A percentile compares a stretch with the other conserved stretches of the same genome.
These are phyloP conservation scores for Eclectus roratus DNA, from an alignment of 2,113 vertebrate genomes.

Conservation along the genomic window DNA sequence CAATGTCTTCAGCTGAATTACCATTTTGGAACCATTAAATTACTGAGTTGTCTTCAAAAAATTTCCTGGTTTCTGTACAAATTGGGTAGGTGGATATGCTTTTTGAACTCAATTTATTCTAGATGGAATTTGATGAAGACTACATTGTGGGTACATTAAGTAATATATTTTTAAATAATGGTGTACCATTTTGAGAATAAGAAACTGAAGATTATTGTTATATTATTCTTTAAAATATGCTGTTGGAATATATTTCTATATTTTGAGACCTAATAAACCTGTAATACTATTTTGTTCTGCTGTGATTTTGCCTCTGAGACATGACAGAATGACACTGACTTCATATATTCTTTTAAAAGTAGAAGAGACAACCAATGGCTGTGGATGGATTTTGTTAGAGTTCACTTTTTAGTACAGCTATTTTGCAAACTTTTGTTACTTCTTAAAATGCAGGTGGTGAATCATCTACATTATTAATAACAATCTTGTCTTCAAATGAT, in stretches of 20 bases:
- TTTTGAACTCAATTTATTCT: constrained; percentile 65
- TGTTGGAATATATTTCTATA: constrained; percentile 78
- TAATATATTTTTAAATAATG: constrained; percentile 82
- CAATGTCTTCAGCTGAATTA: background rate
- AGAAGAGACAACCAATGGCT: background rate
- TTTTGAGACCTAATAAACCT: constrained; percentile 80
- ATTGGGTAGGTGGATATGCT: constrained; percentile 36
- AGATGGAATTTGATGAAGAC: constrained; percentile 65
- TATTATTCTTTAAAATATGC: constrained; percentile 81
- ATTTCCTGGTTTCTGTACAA: constrained; percentile 34
- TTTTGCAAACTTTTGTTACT: background rate
- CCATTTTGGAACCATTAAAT: background rate
- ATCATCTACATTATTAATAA: background rate
- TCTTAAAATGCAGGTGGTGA: background rate
- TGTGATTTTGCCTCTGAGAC: constrained; percentile 53
- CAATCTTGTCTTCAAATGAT: background rate
- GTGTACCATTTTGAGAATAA: constrained; percentile 75
- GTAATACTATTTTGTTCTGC: constrained; percentile 44
- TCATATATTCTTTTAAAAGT: background rate
- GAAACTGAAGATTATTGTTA: constrained; percentile 74
- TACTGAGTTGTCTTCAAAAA: constrained; percentile 14
- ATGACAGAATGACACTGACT: background rate
- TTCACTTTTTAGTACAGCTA: background rate
- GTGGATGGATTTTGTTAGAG: background rate
- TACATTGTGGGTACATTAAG: constrained; percentile 74